A percentile compares a stretch with the other conserved stretches of the same genome.
Evolutionary conservation across 2,888 invertebrate species (phyloP).

Genomic region (Toxonevra muliebris): DNA sequence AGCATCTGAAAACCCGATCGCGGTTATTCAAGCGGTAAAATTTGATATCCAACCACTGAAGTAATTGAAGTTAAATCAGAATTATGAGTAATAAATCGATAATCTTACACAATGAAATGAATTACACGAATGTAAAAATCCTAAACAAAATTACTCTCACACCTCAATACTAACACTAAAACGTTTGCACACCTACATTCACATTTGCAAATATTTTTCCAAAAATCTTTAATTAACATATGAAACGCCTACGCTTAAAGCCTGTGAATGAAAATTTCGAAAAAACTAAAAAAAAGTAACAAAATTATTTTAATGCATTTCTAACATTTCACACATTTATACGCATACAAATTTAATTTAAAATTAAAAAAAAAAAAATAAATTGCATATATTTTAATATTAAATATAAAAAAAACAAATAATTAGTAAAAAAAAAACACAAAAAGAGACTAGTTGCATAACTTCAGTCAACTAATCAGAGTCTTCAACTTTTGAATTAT

Average conservation of each 20-base stretch:
- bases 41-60: too few species aligned
- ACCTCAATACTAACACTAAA: too few species aligned
- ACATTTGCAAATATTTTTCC: conserved; percentile 14
- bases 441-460: too few species aligned
- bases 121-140: conserved; percentile 11
- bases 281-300: neutral
- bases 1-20: too few species aligned
- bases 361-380: conserved; percentile 9
- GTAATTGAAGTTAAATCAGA: neutral
- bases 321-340: neutral
- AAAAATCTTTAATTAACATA: too few species aligned
- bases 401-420: neutral
- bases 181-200: neutral
- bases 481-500: too few species aligned
- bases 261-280: conserved; percentile 30
- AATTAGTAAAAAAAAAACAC: neutral
- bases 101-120: neutral
- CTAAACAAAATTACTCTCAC: too few species aligned
- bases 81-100: neutral
- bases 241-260: conserved; percentile 23
- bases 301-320: neutral
- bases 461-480: too few species aligned
- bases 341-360: too few species aligned
- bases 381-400: conserved; percentile 14
- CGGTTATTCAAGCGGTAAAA: too few species aligned